Base-by-base conservation (phyloP, 2,113 vertebrate genomes). In the Pelodiscus sinensis region DNA sequence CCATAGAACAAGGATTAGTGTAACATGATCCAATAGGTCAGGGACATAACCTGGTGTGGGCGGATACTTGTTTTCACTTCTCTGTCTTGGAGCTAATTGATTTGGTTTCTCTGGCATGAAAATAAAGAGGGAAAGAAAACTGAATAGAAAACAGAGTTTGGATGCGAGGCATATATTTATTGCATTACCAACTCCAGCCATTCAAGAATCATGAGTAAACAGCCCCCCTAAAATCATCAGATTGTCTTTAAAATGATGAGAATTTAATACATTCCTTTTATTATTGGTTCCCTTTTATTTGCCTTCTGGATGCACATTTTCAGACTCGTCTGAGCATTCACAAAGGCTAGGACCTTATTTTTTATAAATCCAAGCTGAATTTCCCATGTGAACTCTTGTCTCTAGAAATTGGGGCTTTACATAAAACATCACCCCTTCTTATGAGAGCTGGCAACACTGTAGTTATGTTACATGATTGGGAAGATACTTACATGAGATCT, bases 11-110 rank as follows among this genome's bases (percentile, higher is more conserved):
- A 94, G 68, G 95, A 92, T 95, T 94, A 92, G 89, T 95, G 89
- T 96, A 96, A 95, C 1, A 0, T 81, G 90, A 90, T 94, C 86
- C 88, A 95, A 95, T 92, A 96, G 96, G 96, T 98, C 90, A 95
- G 86, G 80, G 95, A 93, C 93, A 87, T 91, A 78, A 29, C 35
- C 29, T 94, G 68, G 1, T 54, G 44, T 11, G 21, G 29, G 54
- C 92, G 50, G 56, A 78, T 5, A 81, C 52, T 54, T 38, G 65
- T 71, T 82, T 92, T 9, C 27, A 24, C 89, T 94, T 4, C 8
- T 73, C 89, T 93, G 24, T 90, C 0, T 0, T 75, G 54, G 44
- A 82, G 50, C 85, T 95, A 68, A 92, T 84, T 54, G n/a, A 84
- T 81, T 56, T 3, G 0, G 22, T 57, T 96, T 89, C 50, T 87